A percentile compares a stretch with the other conserved stretches of the same genome.
phyloP scores from a whole-genome alignment of 1,140 invertebrate species.

The Hypothenemus hampei region DNA sequence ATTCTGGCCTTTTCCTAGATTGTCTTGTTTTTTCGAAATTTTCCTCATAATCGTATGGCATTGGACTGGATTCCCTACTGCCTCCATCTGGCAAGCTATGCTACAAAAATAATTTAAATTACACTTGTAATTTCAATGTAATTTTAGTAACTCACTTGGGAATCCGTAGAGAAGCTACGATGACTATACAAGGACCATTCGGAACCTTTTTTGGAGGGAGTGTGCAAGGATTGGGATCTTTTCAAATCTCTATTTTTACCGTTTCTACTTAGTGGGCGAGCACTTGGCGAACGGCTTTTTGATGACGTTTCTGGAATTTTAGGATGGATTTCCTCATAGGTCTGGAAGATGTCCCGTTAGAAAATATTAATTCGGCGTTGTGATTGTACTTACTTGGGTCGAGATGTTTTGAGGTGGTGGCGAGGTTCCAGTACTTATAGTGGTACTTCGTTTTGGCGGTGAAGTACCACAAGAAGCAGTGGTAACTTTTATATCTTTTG shows the following conservation, averaged over 20 bases:
- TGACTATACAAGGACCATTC: conserved; percentile 50
- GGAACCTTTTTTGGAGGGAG: conserved; percentile 35
- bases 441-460: conserved; percentile 39
- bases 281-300: conserved; percentile 25
- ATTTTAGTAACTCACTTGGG: conserved; percentile 47
- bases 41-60: conserved; percentile 41
- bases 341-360: conserved; percentile 46
- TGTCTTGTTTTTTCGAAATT: conserved; percentile 28
- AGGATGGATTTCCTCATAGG: conserved; percentile 46
- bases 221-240: conserved; percentile 49
- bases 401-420: conserved; percentile 81
- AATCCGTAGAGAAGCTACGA: conserved; percentile 60
- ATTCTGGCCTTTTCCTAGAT: conserved; percentile 19
- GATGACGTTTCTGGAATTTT: conserved; percentile 8
- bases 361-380: no score
- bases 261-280: conserved; percentile 29
- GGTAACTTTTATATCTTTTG: conserved; percentile 6
- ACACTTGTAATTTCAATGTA: not conserved
- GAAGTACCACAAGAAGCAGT: conserved; percentile 46
- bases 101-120: conserved; percentile 3
- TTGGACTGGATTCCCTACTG: conserved; percentile 47
- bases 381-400: conserved; percentile 74
- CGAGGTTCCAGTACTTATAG: conserved; percentile 66
- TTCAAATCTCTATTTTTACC: conserved; percentile 39
- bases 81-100: conserved; percentile 43